A percentile compares a stretch with the other conserved stretches of the same genome.
These are phyloP conservation scores for Rhagonycha lutea DNA, from an alignment of 2,888 invertebrate genomes.

Conservation along the genomic window DNA sequence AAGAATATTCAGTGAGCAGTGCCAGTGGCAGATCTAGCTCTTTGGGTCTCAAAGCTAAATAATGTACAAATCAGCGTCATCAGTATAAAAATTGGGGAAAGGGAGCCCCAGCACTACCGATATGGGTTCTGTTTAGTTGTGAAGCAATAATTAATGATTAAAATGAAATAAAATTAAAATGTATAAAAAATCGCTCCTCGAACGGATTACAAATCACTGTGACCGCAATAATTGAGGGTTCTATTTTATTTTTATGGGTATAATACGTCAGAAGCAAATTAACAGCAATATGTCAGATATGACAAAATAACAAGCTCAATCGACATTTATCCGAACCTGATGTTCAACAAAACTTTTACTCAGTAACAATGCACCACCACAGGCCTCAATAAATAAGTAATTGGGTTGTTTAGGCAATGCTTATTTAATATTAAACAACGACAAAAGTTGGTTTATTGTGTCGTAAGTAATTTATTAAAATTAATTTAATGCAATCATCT, in stretches of 20 bases:
- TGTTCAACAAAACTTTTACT: slow-evolving; percentile 9
- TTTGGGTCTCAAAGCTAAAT: too few species aligned
- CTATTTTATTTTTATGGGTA: neutral
- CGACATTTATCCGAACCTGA: slow-evolving; percentile 15
- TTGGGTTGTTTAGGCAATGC: slow-evolving; percentile 11
- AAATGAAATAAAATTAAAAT: too few species aligned
- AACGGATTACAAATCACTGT: neutral
- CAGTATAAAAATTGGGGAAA: too few species aligned
- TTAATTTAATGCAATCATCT: neutral
- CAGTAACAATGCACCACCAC: slow-evolving; percentile 8
- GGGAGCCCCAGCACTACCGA: too few species aligned
- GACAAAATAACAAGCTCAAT: slow-evolving; percentile 5
- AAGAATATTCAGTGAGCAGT: neutral
- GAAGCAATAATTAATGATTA: too few species aligned
- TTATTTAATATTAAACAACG: neutral
- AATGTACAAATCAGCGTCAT: too few species aligned
- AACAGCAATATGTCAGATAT: neutral
- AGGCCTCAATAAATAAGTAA: slow-evolving; percentile 10
- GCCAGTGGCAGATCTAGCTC: neutral
- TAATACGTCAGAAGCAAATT: neutral
- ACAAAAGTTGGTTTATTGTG: neutral
- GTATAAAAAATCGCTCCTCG: too few species aligned
- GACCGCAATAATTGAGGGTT: neutral
- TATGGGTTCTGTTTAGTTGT: neutral
- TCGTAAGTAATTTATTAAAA: neutral